These are phyloP conservation scores for Tetramorium parvispinum DNA, from an alignment of 1,140 invertebrate genomes.

Conservation along the genomic window DNA sequence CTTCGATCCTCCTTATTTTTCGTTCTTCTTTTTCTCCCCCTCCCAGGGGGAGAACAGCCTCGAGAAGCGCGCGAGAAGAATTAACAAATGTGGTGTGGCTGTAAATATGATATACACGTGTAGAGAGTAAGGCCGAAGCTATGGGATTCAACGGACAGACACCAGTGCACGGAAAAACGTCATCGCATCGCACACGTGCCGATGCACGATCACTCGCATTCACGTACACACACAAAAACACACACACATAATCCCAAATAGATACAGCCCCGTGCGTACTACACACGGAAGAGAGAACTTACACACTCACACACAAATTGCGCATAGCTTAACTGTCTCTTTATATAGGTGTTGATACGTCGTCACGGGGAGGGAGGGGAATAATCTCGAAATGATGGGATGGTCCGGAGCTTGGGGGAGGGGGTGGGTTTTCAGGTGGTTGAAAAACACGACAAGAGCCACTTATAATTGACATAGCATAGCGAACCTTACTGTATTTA, in stretches of 20 bases:
- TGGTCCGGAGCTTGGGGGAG: conserved; percentile 34
- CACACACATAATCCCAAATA: conserved; percentile 21
- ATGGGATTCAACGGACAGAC: conserved; percentile 10
- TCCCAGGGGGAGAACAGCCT: conserved; percentile 39
- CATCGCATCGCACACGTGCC: conserved; percentile 14
- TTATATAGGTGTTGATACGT: conserved; percentile 80
- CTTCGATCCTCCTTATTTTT: not conserved
- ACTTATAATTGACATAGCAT: conserved; percentile 80
- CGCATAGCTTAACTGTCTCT: conserved; percentile 81
- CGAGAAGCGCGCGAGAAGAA: conserved; percentile 27
- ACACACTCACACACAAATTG: conserved; percentile 56
- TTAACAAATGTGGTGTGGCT: conserved; percentile 55
- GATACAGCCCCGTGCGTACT: conserved; percentile 16
- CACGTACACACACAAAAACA: not conserved
- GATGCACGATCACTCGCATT: not conserved
- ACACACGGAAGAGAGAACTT: conserved; percentile 31
- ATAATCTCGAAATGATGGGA: conserved; percentile 8
- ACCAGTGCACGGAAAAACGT: conserved; percentile 13
- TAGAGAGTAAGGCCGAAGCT: conserved; percentile 58
- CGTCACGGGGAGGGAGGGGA: conserved; percentile 59
- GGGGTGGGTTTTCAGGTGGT: conserved; percentile 31
- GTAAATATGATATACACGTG: conserved; percentile 71
- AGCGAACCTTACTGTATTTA: conserved; percentile 83
- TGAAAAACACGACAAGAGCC: conserved; percentile 58
- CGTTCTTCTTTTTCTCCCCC: not conserved